phyloP scores from a whole-genome alignment of 2,888 invertebrate species.

The Elegia similella region DNA sequence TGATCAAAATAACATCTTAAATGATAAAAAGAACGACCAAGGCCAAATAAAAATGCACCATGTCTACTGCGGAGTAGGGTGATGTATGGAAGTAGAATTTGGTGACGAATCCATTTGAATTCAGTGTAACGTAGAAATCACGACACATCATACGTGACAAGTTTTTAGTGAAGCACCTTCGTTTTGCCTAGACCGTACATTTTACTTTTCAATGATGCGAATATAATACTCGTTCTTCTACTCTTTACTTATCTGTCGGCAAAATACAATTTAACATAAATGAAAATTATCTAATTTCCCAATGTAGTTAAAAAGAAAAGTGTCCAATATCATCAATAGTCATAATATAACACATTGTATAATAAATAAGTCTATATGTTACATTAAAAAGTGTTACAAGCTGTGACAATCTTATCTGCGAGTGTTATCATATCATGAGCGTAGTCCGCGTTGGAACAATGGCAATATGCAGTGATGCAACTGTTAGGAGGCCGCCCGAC shows the following conservation, averaged over 20 bases:
- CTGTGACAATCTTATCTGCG: constrained; percentile 7
- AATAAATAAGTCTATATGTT: neutral
- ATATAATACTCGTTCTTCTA: no score
- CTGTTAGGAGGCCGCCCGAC: constrained; percentile 6
- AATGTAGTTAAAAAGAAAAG: no score
- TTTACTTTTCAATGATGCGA: no score
- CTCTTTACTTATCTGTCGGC: no score
- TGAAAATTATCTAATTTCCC: no score
- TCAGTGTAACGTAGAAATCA: neutral
- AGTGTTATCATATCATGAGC: constrained; percentile 8
- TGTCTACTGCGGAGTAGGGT: neutral
- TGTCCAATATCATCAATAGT: no score
- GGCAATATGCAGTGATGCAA: constrained; percentile 5
- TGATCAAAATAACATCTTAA: no score
- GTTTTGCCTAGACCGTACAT: neutral
- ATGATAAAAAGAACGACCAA: neutral
- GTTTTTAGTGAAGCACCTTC: neutral
- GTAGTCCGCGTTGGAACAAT: constrained; percentile 8
- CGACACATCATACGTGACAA: neutral
- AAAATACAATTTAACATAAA: no score
- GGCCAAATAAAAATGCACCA: neutral
- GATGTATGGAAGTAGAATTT: neutral
- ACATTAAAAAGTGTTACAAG: neutral
- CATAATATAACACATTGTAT: no score
- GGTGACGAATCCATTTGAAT: neutral